Percentiles rank a stretch among this genome's conserved stretches.
phyloP scores from a whole-genome alignment of 2,113 vertebrate species.

The Murina feae region DNA sequence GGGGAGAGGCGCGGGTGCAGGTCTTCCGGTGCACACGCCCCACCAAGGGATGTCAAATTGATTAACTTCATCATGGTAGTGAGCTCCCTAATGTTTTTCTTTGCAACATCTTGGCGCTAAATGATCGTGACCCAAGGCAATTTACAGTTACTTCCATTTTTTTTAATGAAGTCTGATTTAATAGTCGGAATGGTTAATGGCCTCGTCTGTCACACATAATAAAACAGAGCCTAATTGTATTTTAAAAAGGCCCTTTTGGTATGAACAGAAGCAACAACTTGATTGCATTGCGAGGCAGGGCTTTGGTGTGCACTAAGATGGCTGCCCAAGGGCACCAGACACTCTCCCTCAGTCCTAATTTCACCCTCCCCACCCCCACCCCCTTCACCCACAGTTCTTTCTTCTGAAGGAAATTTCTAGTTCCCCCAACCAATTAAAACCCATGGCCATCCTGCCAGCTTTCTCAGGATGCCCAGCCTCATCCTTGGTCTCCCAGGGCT shows the following conservation, averaged over 20 bases:
- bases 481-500: neutral
- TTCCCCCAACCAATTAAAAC: neutral
- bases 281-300: slow-evolving; percentile 59
- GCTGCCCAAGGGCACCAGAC: slow-evolving; percentile 40
- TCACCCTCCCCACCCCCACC: neutral
- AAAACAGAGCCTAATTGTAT: slow-evolving; percentile 72
- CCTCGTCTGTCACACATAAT: slow-evolving; percentile 70
- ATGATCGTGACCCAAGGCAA: slow-evolving; percentile 76
- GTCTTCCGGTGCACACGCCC: neutral
- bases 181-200: slow-evolving; percentile 74
- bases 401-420: neutral
- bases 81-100: slow-evolving; percentile 58
- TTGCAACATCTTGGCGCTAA: slow-evolving; percentile 63
- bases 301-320: slow-evolving; percentile 46
- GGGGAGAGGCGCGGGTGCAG: neutral
- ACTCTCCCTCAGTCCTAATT: neutral
- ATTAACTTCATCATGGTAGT: slow-evolving; percentile 69
- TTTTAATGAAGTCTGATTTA: slow-evolving; percentile 76
- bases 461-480: neutral
- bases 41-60: slow-evolving; percentile 45
- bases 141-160: slow-evolving; percentile 75
- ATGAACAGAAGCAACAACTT: slow-evolving; percentile 70
- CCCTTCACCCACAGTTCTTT: neutral
- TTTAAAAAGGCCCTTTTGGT: slow-evolving; percentile 63
- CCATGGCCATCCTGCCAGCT: neutral